These are phyloP conservation scores for Malurus melanocephalus DNA, from an alignment of 2,113 vertebrate species.

Conservation along the genomic window DNA sequence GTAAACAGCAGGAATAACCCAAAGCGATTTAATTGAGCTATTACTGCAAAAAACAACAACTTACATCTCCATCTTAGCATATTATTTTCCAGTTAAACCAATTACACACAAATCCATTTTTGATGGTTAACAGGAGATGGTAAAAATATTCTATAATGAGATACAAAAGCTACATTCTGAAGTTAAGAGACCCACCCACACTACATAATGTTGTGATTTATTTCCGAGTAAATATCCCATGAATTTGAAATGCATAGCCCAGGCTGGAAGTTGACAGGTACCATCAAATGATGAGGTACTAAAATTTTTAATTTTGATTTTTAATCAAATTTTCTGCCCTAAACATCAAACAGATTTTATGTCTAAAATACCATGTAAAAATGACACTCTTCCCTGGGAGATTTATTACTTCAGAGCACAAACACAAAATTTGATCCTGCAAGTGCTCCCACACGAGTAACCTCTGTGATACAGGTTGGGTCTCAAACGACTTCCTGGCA, in stretches of 20 bases:
- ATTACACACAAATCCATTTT: slow-evolving; percentile 55
- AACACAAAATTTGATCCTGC: slow-evolving; percentile 7
- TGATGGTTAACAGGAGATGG: slow-evolving; percentile 40
- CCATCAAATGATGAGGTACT: slow-evolving; percentile 52
- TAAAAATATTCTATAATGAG: slow-evolving; percentile 37
- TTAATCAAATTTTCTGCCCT: slow-evolving; percentile 52
- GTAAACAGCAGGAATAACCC: slow-evolving; percentile 57
- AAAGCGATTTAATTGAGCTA: slow-evolving; percentile 45
- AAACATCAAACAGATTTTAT: slow-evolving; percentile 51
- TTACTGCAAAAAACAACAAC: slow-evolving; percentile 21
- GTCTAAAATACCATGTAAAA: slow-evolving; percentile 41
- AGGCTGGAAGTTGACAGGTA: slow-evolving; percentile 54
- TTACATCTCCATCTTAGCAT: slow-evolving; percentile 18
- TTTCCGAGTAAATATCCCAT: slow-evolving; percentile 53
- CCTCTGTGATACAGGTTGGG: neutral
- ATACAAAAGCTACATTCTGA: slow-evolving; percentile 11
- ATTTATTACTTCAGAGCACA: slow-evolving; percentile 17
- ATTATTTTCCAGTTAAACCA: slow-evolving; percentile 57
- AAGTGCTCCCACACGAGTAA: neutral
- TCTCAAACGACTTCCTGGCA: neutral
- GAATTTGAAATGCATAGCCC: slow-evolving; percentile 55
- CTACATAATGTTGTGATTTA: slow-evolving; percentile 35
- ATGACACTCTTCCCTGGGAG: slow-evolving; percentile 2
- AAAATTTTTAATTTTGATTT: slow-evolving; percentile 64
- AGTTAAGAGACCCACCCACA: neutral